A percentile compares a stretch with the other conserved stretches of the same genome.
phyloP scores from a whole-genome alignment of 2,888 invertebrate genomes.

The Parthenolecanium corni region DNA sequence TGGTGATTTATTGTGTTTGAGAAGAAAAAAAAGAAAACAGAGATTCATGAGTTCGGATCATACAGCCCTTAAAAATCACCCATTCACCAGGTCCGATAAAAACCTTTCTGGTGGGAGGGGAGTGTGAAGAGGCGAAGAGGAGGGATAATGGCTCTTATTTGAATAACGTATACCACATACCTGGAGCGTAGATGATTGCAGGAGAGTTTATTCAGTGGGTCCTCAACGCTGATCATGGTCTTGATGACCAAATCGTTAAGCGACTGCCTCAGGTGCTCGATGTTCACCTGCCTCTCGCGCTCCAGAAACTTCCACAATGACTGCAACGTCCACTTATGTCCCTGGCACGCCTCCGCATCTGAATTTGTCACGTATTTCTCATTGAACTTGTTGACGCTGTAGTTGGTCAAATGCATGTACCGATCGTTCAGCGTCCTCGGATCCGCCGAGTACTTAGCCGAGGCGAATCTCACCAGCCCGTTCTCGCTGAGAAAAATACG shows the following conservation, averaged over 20 bases:
- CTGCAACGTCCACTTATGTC: slow-evolving; percentile 85
- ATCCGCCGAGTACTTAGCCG: slow-evolving; percentile 38
- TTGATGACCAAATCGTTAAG: slow-evolving; percentile 85
- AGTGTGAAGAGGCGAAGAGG: no score
- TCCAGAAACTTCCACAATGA: slow-evolving; percentile 67
- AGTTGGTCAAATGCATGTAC: slow-evolving; percentile 86
- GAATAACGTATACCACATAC: no score
- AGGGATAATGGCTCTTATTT: no score
- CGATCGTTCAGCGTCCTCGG: slow-evolving; percentile 65
- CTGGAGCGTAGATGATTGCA: slow-evolving; percentile 61
- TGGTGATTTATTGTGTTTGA: no score
- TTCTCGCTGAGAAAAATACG: slow-evolving; percentile 88
- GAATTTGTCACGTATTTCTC: slow-evolving; percentile 79
- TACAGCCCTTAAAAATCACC: no score
- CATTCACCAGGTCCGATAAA: no score
- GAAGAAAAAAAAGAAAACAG: no score
- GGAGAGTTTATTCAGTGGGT: slow-evolving; percentile 59
- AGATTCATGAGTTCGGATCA: no score
- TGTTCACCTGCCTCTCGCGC: slow-evolving; percentile 59
- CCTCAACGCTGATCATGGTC: slow-evolving; percentile 79
- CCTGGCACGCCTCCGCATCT: slow-evolving; percentile 77
- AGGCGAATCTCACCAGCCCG: slow-evolving; percentile 90
- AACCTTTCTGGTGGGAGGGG: no score
- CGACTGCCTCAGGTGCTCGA: slow-evolving; percentile 63
- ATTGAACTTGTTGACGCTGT: slow-evolving; percentile 79